Percentiles rank a stretch among this genome's conserved stretches.
These are phyloP conservation scores for Drosophila micromelanica DNA, from an alignment of 1,140 invertebrate species.

Conservation along the genomic window DNA sequence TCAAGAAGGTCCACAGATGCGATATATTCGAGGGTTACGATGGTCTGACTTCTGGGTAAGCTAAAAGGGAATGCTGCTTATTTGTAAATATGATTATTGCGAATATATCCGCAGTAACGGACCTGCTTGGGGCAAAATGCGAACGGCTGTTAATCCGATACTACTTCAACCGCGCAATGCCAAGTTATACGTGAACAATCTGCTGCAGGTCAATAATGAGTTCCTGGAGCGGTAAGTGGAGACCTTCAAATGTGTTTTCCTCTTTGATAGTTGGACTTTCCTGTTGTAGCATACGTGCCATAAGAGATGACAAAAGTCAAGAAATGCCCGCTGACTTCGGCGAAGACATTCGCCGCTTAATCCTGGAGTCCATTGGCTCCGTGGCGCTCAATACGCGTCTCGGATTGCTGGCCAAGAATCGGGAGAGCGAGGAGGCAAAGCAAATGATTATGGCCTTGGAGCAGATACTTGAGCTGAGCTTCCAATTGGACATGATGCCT, in stretches of 20 bases:
- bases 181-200: constrained; percentile 63
- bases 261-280: not conserved
- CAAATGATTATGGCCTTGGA: constrained; percentile 87
- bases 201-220: constrained; percentile 70
- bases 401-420: constrained; percentile 84
- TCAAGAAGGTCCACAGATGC: constrained; percentile 49
- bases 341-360: constrained; percentile 88
- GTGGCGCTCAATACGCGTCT: constrained; percentile 90
- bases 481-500: constrained; percentile 87
- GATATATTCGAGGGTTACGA: constrained; percentile 67
- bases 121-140: constrained; percentile 66
- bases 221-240: constrained; percentile 84
- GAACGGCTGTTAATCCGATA: constrained; percentile 74
- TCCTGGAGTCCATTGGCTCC: constrained; percentile 89
- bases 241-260: too few relatives aligned
- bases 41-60: constrained; percentile 67
- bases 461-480: constrained; percentile 76
- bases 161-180: constrained; percentile 75
- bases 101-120: constrained; percentile 53
- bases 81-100: not conserved
- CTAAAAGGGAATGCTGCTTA: not conserved
- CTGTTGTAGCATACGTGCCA: constrained; percentile 85
- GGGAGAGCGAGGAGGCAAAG: constrained; percentile 85
- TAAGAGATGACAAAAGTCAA: constrained; percentile 85
- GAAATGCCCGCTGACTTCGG: constrained; percentile 87